Base-by-base conservation (phyloP, 2,797 vertebrate genomes). In the Rachycentron canadum region DNA sequence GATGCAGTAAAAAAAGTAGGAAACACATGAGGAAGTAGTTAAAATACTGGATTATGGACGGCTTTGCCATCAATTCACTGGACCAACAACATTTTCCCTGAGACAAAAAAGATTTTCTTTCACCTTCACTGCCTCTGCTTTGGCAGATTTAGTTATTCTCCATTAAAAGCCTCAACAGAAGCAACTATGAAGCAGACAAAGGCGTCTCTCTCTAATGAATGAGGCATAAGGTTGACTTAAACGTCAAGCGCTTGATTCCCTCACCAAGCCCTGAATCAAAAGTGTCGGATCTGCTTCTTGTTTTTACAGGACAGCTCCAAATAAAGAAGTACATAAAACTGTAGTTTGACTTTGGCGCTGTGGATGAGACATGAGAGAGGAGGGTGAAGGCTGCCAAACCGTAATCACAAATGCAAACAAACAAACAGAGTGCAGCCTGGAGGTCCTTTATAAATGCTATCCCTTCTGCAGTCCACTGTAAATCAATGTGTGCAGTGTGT, bases 331-430 rank as follows among this genome's bases (percentile, higher is more conserved):
- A 83, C 86, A 90, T 87, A 86, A 90, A 93, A 65, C 73, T 43
- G 32, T 81, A 82, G 89, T 88, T 91, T 75, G 85, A 91, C 84
- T 78, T 58, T 69, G 82, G 85, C 69, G 49, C 73, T 69, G 83
- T 19, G 62, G 84, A 89, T 68, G 77, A 81, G 87, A 74, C 67
- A 28, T 21, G 83, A 88, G 86, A 82, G 84, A 85, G 74, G 81
- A 84, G 84, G 66, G 80, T 30, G 41, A 69, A 26, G 62, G 76
- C 85, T 86, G 89, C 90, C 92, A 93, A 90, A 93, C 88, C 82
- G 12, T 91, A 93, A 94, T 94, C 88, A 91, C 89, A 86, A 93
- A 89, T 77, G 85, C 89, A 95, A 95, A 94, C 91, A 93, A 93
- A 94, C 88, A 93, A 90, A 91, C 78, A 90, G 76, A 76, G 73